Conservation (phyloP, 2,888 invertebrate genomes). For the Trissolcus japonicus region DNA sequence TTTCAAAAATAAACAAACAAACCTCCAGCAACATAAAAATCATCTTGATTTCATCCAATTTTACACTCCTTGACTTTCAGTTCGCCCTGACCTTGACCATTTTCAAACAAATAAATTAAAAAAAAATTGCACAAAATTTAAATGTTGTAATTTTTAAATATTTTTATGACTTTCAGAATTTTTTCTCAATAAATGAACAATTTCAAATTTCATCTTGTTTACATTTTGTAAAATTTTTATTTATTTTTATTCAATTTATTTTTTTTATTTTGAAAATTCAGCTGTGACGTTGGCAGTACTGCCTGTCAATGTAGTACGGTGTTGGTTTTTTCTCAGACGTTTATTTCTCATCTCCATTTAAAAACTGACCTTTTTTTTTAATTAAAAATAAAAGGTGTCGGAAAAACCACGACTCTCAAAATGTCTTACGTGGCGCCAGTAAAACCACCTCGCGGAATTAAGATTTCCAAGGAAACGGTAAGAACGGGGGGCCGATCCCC, state of each 20-base stretch:
- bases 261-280: not conserved
- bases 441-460: conserved; percentile 91
- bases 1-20: no score
- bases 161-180: no score
- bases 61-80: not conserved
- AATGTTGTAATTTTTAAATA: no score
- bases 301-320: conserved; percentile 29
- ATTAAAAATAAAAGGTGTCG: not conserved
- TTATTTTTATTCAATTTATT: not conserved
- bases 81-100: not conserved
- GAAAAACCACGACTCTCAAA: conserved; percentile 42
- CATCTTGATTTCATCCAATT: not conserved
- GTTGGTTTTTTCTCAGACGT: not conserved
- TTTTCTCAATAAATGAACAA: no score
- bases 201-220: no score
- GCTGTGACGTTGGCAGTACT: conserved; percentile 19
- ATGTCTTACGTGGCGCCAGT: conserved; percentile 86
- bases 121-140: not conserved
- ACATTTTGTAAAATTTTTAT: no score
- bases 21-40: not conserved
- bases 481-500: conserved; percentile 56
- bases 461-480: conserved; percentile 91
- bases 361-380: conserved; percentile 1
- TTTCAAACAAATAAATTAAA: not conserved
- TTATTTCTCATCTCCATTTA: no score